phyloP scores from a whole-genome alignment of 1,140 invertebrate species.

The Uloborus diversus region DNA sequence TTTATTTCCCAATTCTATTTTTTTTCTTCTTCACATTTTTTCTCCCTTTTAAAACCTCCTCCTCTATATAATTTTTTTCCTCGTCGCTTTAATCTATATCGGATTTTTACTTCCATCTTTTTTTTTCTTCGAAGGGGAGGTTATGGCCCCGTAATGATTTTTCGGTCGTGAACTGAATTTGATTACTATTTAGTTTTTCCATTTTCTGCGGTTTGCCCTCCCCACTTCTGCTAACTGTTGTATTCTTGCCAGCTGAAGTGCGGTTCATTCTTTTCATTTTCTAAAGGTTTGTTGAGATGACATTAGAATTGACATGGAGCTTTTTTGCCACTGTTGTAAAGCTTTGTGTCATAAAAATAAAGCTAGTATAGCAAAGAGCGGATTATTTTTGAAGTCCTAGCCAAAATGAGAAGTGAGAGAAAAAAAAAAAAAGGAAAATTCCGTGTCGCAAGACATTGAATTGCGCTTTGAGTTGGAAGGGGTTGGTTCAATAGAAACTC shows the following conservation, averaged over 20 bases:
- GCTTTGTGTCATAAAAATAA: too few relatives aligned
- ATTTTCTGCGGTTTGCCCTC: neutral
- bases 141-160: constrained; percentile 46
- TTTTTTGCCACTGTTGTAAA: neutral
- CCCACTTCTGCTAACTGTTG: neutral
- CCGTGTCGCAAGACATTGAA: too few relatives aligned
- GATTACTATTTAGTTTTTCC: constrained; percentile 24
- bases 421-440: too few relatives aligned
- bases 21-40: neutral
- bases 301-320: neutral
- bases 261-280: too few relatives aligned
- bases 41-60: neutral
- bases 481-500: too few relatives aligned
- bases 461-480: too few relatives aligned
- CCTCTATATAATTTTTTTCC: constrained; percentile 3
- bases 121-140: constrained; percentile 16
- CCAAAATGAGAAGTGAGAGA: too few relatives aligned
- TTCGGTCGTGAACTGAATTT: constrained; percentile 48
- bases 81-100: constrained; percentile 28
- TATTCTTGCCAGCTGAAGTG: too few relatives aligned
- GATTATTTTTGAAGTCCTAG: too few relatives aligned
- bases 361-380: too few relatives aligned
- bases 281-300: neutral
- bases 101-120: constrained; percentile 8
- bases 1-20: constrained; percentile 24